Evolutionary conservation across 2,797 vertebrate genomes (phyloP), one percentile per base, ranked within the genome.

Genomic region (Dendrocincla tyrannina): DNA sequence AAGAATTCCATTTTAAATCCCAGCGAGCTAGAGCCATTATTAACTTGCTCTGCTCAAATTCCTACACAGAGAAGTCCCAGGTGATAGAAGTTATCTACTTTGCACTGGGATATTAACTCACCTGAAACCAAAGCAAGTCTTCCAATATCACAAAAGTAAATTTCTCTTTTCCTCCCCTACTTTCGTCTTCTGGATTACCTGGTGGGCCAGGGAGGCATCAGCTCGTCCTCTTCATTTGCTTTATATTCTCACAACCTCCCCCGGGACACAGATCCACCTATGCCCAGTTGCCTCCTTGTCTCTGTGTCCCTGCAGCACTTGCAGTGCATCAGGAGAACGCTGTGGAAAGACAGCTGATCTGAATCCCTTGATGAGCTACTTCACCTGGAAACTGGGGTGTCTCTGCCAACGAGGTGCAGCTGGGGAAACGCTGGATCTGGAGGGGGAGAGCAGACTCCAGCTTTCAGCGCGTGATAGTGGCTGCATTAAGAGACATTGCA

Each of bases 401-500:
- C 28, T 42, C 17, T 53, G 50, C 46, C 5, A 2, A 28, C 1
- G 3, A 44, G 25, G 32, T 3, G 47, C 47, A 63, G 33, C 23
- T 8, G 2, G 33, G 32, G 17, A 46, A 75, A 25, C 1, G 2
- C 20, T 14, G 6, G 41, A 30, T 30, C 44, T 32, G 0, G 2
- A 74, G 19, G 0, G 2, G 50, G 15, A 50, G 33, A 69, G 49
- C 39, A 63, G 41, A 41, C 32, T 52, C 46, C 74, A 17, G 49
- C 33, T 64, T 68, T 16, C 58, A 35, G 53, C 1, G 1, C 13
- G 17, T 3, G 1, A 35, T 4, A 66, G 68, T 1, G 2, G 46
- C 37, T 46, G 24, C 0, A 0, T 47, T 17, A 50, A n/a, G 58
- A 72, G 24, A 25, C 19, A 16, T 1, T 23, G n/a, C 7, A 1